Conservation (phyloP, 2,797 vertebrate genomes). For the Pantherophis vulpinus region DNA sequence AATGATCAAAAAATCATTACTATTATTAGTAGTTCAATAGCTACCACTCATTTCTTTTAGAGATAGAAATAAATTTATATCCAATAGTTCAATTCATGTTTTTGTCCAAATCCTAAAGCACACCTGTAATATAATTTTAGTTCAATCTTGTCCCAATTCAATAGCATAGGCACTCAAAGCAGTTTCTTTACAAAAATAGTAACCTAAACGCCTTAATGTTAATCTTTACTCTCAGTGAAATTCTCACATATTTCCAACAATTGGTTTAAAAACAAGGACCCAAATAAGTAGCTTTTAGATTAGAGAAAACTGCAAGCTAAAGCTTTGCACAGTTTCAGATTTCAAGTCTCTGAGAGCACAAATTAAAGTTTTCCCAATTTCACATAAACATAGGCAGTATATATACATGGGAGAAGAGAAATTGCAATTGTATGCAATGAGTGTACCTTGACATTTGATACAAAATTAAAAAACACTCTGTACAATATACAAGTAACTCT, state of each 20-base stretch:
- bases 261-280: not conserved
- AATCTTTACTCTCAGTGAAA: not conserved
- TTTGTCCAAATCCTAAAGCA: not conserved
- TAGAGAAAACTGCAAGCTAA: not conserved
- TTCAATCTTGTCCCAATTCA: not conserved
- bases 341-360: not conserved
- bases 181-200: not conserved
- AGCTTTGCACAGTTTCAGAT: not conserved
- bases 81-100: not conserved
- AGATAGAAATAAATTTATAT: not conserved
- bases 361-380: not conserved
- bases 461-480: not conserved
- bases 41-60: not conserved
- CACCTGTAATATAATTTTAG: not conserved
- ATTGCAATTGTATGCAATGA: not conserved
- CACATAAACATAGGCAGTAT: not conserved
- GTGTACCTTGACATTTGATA: not conserved
- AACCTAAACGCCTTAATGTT: no score
- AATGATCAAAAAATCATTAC: not conserved
- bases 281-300: not conserved
- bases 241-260: not conserved
- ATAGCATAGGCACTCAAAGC: not conserved
- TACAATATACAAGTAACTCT: not conserved
- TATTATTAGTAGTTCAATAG: not conserved
- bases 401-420: not conserved